Evolutionary conservation across 2,797 vertebrate genomes (phyloP), one percentile per base, ranked within the genome.

Genomic region (Lacerta agilis): DNA sequence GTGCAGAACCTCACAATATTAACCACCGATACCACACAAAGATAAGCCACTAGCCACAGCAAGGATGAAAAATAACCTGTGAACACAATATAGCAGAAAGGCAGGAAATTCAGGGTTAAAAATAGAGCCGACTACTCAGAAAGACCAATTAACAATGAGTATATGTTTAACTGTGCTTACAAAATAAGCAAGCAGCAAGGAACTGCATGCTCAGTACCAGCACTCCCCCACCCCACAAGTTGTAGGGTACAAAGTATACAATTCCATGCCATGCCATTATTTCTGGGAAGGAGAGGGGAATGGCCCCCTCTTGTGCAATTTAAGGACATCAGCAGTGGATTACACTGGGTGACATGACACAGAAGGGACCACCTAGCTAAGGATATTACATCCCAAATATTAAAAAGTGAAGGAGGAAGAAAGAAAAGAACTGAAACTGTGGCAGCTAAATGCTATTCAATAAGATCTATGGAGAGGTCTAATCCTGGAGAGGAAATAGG

Each of bases 41-140:
- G 71, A 36, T 84, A 29, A 87, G 69, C 49, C 82, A 1, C 89
- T 86, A 88, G 69, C 79, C 69, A 80, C n/a, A 69, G 82, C 83
- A 36, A 88, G 85, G 91, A 89, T 18, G 33, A 80, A 78, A 89
- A 75, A 73, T 27, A 9, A 78, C 67, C 89, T 85, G 83, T 2
- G 38, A 3, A 23, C 0, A 55, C 17, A 71, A 67, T 69, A 67
- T 77, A 83, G 91, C 88, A 91, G 87, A 92, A 78, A 5, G 0
- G 82, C 91, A 92, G 93, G 93, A 95, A 94, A 66, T 85, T 23
- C 20, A 0, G 73, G 80, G 79, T 58, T 38, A 92, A 92, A 94
- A 94, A 91, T 85, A 94, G 90, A 83, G 61, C 78, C 71, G 66
- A n/a, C 64, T 61, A 29, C n/a, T 83, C 45, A 33, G 85, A 66